Evolutionary conservation across 1,140 invertebrate species (phyloP).

Genomic region (Panagrolaimus sp.): DNA sequence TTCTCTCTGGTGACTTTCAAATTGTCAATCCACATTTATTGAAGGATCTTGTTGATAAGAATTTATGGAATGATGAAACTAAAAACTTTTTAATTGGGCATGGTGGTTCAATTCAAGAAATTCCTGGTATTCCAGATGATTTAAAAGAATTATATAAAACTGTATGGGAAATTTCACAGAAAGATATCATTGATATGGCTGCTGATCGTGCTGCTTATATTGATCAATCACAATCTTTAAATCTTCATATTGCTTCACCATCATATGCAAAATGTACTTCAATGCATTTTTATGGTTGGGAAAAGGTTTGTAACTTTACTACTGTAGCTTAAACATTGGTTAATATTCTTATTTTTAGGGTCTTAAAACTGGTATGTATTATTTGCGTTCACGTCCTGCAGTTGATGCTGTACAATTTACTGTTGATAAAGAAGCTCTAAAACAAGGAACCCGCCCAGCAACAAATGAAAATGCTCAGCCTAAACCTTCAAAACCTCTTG

Average conservation of each 20-base stretch:
- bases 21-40: slow-evolving; percentile 94
- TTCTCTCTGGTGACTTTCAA: slow-evolving; percentile 82
- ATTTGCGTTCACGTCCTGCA: slow-evolving; percentile 89
- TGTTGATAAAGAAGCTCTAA: slow-evolving; percentile 73
- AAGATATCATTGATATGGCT: slow-evolving; percentile 88
- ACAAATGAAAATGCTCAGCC: slow-evolving; percentile 2
- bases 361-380: slow-evolving; percentile 98
- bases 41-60: slow-evolving; percentile 79
- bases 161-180: slow-evolving; percentile 96
- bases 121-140: slow-evolving; percentile 78
- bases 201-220: slow-evolving; percentile 94
- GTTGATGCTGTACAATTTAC: slow-evolving; percentile 95
- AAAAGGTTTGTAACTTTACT: slow-evolving; percentile 69
- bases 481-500: neutral
- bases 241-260: slow-evolving; percentile 89
- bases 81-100: slow-evolving; percentile 85
- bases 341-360: slow-evolving; percentile 63
- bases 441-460: slow-evolving; percentile 14
- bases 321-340: neutral
- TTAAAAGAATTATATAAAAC: slow-evolving; percentile 90
- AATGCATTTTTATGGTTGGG: slow-evolving; percentile 98
- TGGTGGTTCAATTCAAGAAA: slow-evolving; percentile 87
- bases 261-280: slow-evolving; percentile 87
- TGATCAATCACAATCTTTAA: slow-evolving; percentile 95
- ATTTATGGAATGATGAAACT: slow-evolving; percentile 91